phyloP scores from a whole-genome alignment of 2,113 vertebrate genomes.

The Okapia johnstoni region DNA sequence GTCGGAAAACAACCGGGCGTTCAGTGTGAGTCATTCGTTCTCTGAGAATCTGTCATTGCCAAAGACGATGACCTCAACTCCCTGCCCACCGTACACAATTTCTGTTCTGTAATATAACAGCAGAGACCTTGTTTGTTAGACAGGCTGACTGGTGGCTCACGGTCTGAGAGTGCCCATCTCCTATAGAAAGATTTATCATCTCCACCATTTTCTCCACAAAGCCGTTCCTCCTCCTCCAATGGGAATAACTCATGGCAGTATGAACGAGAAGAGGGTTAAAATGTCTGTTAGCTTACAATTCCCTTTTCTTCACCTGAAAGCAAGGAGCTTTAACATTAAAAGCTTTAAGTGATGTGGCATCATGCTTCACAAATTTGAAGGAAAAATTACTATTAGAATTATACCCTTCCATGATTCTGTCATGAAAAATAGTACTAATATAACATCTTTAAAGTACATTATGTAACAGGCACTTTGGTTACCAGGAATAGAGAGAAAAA shows the following conservation, averaged over 20 bases:
- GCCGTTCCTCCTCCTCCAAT: fast-evolving
- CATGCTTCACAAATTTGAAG: neutral
- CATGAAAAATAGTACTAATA: neutral
- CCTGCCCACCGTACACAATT: fast-evolving
- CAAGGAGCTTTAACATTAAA: neutral
- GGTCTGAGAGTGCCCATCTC: fast-evolving
- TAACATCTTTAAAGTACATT: neutral
- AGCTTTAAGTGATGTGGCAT: neutral
- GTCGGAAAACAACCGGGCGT: neutral
- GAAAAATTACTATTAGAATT: neutral
- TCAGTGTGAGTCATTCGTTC: neutral
- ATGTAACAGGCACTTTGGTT: neutral
- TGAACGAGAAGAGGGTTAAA: neutral
- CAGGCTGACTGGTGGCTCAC: fast-evolving
- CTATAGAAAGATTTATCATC: neutral
- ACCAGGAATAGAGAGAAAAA: neutral
- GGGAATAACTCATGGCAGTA: fast-evolving
- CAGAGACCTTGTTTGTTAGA: neutral
- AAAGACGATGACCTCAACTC: neutral
- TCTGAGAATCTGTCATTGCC: neutral
- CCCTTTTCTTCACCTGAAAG: neutral
- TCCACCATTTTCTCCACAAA: neutral
- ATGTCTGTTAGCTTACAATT: neutral
- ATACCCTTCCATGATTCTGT: neutral
- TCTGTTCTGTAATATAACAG: neutral